Base-by-base conservation (phyloP, 2,888 invertebrate genomes). In the Protodeltote pygarga region DNA sequence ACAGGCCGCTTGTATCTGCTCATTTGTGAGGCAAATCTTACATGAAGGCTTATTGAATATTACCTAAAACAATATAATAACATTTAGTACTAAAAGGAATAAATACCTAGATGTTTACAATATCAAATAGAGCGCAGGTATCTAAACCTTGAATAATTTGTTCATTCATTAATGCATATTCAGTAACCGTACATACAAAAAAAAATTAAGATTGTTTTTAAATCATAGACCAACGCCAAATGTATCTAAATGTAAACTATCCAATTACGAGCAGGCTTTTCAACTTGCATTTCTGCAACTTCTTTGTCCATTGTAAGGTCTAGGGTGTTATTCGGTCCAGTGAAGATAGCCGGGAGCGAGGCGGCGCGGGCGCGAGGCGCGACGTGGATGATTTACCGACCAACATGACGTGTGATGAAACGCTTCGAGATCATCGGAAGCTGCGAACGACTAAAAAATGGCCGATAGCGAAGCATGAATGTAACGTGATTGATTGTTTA, bases 371-470 rank as follows among this genome's bases (percentile, higher is more conserved):
- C n/a, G n/a, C n/a, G n/a, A n/a, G n/a, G n/a, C n/a, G n/a, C n/a
- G n/a, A n/a, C n/a, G n/a, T n/a, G n/a, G 51, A 65, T 71, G 71
- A 71, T 71, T 69, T 71, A 71, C 55, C 44, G 65, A 52, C 46
- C 55, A 47, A 40, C 57, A 46, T 55, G 71, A 69, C 59, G 62
- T 60, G 59, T 62, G 71, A 68, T 65, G 61, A 62, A 62, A 46
- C 57, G 64, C 46, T 42, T 32, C 34, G 25, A 46, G 62, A 58
- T 52, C 61, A 61, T 54, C 57, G 49, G 45, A 29, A 39, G 47
- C 54, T 48, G 42, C 33, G 47, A 38, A 45, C 46, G 31, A 40
- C 39, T 59, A 63, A 59, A 69, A 68, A 66, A 54, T 54, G 17
- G 32, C 14, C 20, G 52, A 63, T 37, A 28, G 39, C 29, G 29